A percentile compares a stretch with the other conserved stretches of the same genome.
Evolutionary conservation across 2,113 vertebrate species (phyloP).

Genomic region (Colinus virginianus): DNA sequence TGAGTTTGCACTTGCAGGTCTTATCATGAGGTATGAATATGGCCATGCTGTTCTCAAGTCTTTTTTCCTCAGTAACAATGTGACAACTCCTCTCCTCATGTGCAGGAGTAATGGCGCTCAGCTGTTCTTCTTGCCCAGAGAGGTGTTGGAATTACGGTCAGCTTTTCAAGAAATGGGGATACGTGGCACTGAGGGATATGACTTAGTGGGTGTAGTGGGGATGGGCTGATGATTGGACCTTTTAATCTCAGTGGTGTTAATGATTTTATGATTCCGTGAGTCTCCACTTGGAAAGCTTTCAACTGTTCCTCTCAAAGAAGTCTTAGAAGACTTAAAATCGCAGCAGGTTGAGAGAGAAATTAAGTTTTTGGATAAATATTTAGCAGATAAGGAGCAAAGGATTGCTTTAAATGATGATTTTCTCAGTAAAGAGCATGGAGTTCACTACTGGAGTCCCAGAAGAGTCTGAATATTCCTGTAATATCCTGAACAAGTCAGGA

Average conservation of each 20-base stretch:
- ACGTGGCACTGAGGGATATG: too few species aligned
- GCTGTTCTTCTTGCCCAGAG: not conserved
- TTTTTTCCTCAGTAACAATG: not conserved
- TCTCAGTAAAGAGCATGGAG: not conserved
- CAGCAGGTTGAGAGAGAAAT: not conserved
- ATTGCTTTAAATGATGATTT: not conserved
- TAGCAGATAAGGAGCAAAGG: not conserved
- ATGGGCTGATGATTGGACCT: too few species aligned
- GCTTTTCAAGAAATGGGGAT: too few species aligned
- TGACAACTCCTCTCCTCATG: not conserved
- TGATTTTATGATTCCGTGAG: too few species aligned
- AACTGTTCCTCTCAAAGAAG: not conserved
- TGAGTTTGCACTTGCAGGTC: not conserved
- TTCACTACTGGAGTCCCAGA: not conserved
- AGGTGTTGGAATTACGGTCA: too few species aligned
- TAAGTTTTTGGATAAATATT: not conserved
- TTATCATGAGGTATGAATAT: rapidly evolving
- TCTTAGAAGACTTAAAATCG: not conserved
- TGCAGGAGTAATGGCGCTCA: not conserved
- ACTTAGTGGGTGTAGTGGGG: too few species aligned
- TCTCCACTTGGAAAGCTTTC: not conserved
- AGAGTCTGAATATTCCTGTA: not conserved
- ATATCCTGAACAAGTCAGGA: not conserved
- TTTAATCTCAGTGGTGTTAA: too few species aligned
- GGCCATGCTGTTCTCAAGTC: not conserved